phyloP scores from a whole-genome alignment of 1,140 invertebrate species.

The Orchestia grillus region DNA sequence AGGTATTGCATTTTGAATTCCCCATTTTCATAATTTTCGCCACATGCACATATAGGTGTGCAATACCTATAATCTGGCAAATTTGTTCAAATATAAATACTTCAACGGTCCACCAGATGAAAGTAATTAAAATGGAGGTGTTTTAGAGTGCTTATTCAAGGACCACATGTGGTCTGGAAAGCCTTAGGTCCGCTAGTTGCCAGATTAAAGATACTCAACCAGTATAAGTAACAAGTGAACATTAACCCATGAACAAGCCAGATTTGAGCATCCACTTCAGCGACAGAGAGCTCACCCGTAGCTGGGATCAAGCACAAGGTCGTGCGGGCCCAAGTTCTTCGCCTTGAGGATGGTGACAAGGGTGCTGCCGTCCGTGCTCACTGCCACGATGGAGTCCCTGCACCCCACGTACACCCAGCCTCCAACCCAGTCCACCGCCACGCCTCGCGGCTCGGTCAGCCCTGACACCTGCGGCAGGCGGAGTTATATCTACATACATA shows the following conservation, averaged over 20 bases:
- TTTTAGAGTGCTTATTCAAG: too few relatives aligned
- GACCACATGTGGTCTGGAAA: too few relatives aligned
- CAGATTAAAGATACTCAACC: too few relatives aligned
- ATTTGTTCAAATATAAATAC: too few relatives aligned
- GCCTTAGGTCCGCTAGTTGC: neutral
- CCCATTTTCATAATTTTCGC: too few relatives aligned
- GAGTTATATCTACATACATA: neutral
- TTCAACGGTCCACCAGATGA: too few relatives aligned
- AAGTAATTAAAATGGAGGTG: too few relatives aligned
- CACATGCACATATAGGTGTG: too few relatives aligned
- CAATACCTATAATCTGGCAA: too few relatives aligned
- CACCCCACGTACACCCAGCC: conserved; percentile 80
- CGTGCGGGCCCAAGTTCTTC: conserved; percentile 76
- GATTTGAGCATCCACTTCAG: neutral
- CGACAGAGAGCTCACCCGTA: conserved; percentile 73
- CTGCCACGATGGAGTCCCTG: conserved; percentile 76
- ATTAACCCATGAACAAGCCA: too few relatives aligned
- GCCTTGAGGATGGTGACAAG: conserved; percentile 75
- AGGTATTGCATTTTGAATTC: too few relatives aligned
- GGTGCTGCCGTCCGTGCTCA: conserved; percentile 76
- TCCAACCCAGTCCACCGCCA: conserved; percentile 84
- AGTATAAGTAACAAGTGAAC: too few relatives aligned
- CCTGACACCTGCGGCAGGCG: conserved; percentile 70
- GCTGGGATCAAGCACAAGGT: conserved; percentile 80
- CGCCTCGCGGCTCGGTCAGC: conserved; percentile 78